Evolutionary conservation across 1,140 invertebrate genomes (phyloP), one percentile per base, ranked within the genome.

Genomic region (Sarcophaga bullata): DNA sequence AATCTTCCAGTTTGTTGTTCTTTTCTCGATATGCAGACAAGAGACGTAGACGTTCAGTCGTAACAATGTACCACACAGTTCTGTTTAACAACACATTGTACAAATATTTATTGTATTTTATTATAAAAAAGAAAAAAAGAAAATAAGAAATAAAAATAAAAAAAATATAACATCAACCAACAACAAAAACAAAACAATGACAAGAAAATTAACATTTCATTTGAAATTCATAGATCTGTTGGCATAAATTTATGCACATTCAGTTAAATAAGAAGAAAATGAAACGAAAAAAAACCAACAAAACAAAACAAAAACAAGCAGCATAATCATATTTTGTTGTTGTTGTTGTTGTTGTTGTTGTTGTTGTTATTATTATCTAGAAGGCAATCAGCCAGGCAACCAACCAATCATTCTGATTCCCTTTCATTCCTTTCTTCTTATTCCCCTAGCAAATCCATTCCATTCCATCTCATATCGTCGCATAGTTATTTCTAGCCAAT

Each of bases 141-240:
- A 37, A 37, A 37, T 2, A 37, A 37, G 1, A 1, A 37, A 37
- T 37, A 37, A 37, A 37, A 37, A 37, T 37, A 37, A 37, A 37
- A 37, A 37, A 37, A 2, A 37, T 37, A 37, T 4, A 1, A 37
- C 25, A 25, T n/a, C 62, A 25, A 25, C 17, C 62, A 25, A 8
- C 62, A 6, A 72, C 25, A 37, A 37, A 37, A 37, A 37, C 25
- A 37, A 68, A 68, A 68, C 7, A 76, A 76, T 49, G 13, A 76
- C 48, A 72, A 37, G 25, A 58, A 58, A 17, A 68, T 68, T 68
- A 68, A 68, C 62, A 68, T 68, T 68, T 78, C 50, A 78, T 78
- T 78, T 78, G 7, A 78, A 78, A 78, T 78, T 78, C 75, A 78
- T 78, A 78, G 75, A 78, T 78, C 50, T 78, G 75, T 78, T 78